These are phyloP conservation scores for Xenus cinereus DNA, from an alignment of 2,113 vertebrate genomes.

Conservation along the genomic window DNA sequence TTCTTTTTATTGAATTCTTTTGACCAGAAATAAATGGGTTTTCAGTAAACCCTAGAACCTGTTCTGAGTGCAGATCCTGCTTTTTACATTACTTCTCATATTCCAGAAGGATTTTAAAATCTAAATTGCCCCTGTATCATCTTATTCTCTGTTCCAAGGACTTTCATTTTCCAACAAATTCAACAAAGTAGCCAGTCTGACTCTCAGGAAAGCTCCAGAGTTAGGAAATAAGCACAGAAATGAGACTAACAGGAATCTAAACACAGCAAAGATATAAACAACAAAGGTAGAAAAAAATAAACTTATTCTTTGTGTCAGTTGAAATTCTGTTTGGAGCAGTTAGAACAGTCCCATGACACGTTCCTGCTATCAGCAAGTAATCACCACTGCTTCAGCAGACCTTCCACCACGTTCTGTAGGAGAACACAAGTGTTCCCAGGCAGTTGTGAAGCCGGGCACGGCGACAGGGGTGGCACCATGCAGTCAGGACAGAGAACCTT, in stretches of 20 bases:
- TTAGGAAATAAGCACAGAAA: neutral
- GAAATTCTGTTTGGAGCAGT: neutral
- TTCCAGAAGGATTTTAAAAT: neutral
- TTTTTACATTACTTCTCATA: neutral
- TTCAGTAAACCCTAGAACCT: neutral
- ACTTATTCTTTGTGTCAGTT: neutral
- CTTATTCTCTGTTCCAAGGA: neutral
- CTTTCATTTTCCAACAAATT: neutral
- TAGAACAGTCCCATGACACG: neutral
- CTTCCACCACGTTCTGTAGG: fast-evolving
- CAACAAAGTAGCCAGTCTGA: neutral
- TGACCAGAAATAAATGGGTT: neutral
- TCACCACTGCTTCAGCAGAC: neutral
- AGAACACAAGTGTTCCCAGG: neutral
- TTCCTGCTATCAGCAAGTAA: neutral
- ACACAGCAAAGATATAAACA: neutral
- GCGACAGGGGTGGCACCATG: neutral
- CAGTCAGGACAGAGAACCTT: neutral
- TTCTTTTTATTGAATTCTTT: neutral
- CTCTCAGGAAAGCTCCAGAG: neutral
- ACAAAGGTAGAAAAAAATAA: neutral
- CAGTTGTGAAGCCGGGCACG: fast-evolving
- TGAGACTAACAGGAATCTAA: neutral
- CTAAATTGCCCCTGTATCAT: neutral
- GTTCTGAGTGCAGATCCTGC: neutral